Evolutionary conservation across 2,113 vertebrate species (phyloP).

Genomic region (Chlorodrepanis virens): DNA sequence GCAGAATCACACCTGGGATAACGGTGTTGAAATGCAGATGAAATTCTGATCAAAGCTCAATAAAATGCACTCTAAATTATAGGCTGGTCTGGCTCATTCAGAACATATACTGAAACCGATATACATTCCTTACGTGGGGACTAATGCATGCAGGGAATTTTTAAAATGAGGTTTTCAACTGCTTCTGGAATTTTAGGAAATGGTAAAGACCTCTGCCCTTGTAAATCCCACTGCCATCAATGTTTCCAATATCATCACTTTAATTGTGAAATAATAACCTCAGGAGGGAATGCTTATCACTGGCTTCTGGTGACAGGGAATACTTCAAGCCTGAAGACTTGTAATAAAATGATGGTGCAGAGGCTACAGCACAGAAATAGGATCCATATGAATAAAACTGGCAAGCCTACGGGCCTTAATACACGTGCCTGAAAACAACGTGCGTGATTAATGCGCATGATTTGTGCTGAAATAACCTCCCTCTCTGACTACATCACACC

Average conservation of each 20-base stretch:
- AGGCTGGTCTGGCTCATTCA: not conserved
- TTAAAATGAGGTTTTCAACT: not conserved
- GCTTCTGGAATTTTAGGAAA: not conserved
- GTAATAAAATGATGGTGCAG: not conserved
- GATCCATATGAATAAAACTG: not conserved
- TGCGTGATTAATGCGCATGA: not conserved
- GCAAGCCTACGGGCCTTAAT: not conserved
- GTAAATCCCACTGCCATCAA: slow-evolving; percentile 16
- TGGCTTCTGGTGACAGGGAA: slow-evolving; percentile 21
- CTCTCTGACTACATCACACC: not conserved
- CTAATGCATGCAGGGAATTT: not conserved
- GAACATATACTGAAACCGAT: not conserved
- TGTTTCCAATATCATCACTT: slow-evolving; percentile 41
- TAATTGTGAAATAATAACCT: slow-evolving; percentile 58
- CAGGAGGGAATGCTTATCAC: slow-evolving; percentile 38
- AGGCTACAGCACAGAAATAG: not conserved
- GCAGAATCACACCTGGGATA: not conserved
- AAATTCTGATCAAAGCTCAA: not conserved
- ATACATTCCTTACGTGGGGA: not conserved
- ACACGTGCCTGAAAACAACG: slow-evolving; percentile 27
- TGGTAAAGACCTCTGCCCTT: slow-evolving; percentile 7
- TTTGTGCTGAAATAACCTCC: slow-evolving; percentile 23
- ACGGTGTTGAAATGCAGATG: not conserved
- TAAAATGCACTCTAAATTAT: not conserved
- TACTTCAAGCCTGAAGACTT: slow-evolving; percentile 16